phyloP scores from a whole-genome alignment of 92 coral and sea anemone species.

The Pocillopora meandrina region DNA sequence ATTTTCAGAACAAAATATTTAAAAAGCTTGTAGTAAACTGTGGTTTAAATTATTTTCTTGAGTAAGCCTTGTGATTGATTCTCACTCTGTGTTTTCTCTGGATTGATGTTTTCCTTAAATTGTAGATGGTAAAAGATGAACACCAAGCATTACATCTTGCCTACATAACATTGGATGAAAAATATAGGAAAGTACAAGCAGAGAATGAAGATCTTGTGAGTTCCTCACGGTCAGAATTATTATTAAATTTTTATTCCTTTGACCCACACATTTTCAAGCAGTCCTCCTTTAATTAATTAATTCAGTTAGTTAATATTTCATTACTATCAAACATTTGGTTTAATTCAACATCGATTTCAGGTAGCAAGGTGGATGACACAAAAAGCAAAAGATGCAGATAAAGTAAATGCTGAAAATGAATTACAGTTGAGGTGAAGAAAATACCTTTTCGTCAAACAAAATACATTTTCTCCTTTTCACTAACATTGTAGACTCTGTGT shows the following conservation, averaged over 20 bases:
- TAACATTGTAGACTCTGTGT: no score
- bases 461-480: no score
- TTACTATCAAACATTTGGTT: not conserved
- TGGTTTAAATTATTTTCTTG: no score
- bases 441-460: no score
- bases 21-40: no score
- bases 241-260: no score
- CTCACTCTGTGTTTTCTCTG: no score
- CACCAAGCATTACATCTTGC: conserved; percentile 93
- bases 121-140: conserved; percentile 88
- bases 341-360: conserved; percentile 28
- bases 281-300: not conserved
- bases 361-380: conserved; percentile 95
- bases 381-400: conserved; percentile 95
- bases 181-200: conserved; percentile 73
- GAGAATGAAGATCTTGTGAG: conserved; percentile 94
- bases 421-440: conserved; percentile 66
- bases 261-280: not conserved
- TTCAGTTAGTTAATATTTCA: no score
- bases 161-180: conserved; percentile 72
- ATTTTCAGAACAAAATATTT: no score
- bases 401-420: conserved; percentile 92
- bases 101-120: no score
- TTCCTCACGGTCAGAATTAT: not conserved
- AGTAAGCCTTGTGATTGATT: no score